Conservation (phyloP, 2,113 vertebrate genomes). For the Neolamprologus brichardi region DNA sequence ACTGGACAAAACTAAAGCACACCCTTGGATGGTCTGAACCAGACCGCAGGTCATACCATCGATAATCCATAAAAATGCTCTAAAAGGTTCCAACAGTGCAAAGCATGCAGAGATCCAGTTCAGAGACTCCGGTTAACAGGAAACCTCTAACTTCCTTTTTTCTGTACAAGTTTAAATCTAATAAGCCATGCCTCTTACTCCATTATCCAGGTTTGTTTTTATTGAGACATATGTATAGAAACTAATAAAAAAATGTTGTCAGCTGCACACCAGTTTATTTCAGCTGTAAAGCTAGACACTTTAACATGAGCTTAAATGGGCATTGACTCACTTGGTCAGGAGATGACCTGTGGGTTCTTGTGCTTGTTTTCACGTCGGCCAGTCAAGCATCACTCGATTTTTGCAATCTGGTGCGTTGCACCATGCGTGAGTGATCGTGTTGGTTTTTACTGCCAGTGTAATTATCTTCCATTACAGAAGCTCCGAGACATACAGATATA, state of each 20-base stretch:
- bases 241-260: background rate
- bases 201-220: background rate
- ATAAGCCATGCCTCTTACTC: accelerated
- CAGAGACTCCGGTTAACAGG: background rate
- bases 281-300: background rate
- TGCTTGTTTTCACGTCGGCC: accelerated
- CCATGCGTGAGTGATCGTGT: background rate
- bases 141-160: background rate
- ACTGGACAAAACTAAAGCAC: background rate
- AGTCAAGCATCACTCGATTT: accelerated
- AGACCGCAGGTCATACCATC: background rate
- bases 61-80: background rate
- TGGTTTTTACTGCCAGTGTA: background rate
- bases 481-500: background rate
- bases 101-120: accelerated
- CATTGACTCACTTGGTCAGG: accelerated
- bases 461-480: background rate
- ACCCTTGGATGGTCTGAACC: background rate
- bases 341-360: background rate
- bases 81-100: background rate
- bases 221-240: accelerated
- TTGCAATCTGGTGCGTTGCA: background rate
- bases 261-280: background rate
- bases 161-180: accelerated
- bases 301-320: background rate